Conservation (phyloP, 2,113 vertebrate genomes). For the Planiliza haematocheilus region DNA sequence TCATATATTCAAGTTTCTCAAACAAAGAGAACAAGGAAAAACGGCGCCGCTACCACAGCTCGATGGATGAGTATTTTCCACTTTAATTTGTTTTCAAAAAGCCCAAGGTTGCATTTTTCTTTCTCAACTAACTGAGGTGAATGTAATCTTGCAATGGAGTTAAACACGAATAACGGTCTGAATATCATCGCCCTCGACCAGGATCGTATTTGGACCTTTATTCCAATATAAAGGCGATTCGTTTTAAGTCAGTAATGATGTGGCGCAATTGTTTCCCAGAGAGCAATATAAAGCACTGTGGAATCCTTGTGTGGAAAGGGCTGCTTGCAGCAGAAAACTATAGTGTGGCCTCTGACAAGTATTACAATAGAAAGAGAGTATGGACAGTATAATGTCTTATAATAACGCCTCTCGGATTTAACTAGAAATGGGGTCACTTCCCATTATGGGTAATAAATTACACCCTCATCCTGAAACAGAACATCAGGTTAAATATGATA, state of each 20-base stretch:
- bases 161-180: too few relatives aligned
- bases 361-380: slow-evolving; percentile 35
- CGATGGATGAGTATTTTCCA: neutral
- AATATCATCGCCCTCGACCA: too few relatives aligned
- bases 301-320: too few relatives aligned
- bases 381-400: slow-evolving; percentile 35
- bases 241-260: too few relatives aligned
- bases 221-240: neutral
- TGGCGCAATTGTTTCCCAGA: too few relatives aligned
- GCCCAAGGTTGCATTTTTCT: neutral
- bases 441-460: slow-evolving; percentile 60
- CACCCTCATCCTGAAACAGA: slow-evolving; percentile 57
- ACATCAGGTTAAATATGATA: slow-evolving; percentile 69
- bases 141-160: neutral
- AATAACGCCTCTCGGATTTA: slow-evolving; percentile 38
- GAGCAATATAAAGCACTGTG: too few relatives aligned
- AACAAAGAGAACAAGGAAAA: neutral
- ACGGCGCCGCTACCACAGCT: neutral
- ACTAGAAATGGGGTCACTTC: slow-evolving; percentile 48
- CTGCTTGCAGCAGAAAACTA: too few relatives aligned
- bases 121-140: neutral
- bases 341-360: slow-evolving; percentile 27
- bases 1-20: neutral
- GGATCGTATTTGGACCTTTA: neutral
- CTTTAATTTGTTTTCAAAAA: neutral